Percentiles rank a stretch among this genome's conserved stretches.
phyloP scores from a whole-genome alignment of 2,113 vertebrate genomes.

The Ornithorhynchus anatinus region DNA sequence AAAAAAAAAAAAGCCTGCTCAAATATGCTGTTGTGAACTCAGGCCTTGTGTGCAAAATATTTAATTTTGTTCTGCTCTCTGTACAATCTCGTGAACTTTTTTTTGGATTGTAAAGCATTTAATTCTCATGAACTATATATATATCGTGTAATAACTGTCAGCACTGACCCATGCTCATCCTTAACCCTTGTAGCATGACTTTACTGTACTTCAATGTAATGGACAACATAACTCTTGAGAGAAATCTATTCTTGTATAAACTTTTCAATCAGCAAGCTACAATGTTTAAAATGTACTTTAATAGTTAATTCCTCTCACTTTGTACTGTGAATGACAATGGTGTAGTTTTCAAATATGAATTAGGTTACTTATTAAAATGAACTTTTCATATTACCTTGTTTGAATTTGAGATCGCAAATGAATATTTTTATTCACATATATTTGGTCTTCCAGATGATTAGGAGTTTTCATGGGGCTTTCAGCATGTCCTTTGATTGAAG shows the following conservation, averaged over 20 bases:
- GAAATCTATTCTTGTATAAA: conserved; percentile 79
- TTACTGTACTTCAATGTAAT: conserved; percentile 42
- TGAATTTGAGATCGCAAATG: neutral
- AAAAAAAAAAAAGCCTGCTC: conserved; percentile 43
- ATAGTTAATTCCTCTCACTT: conserved; percentile 69
- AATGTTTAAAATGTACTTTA: conserved; percentile 72
- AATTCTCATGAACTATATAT: conserved; percentile 48
- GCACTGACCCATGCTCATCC: conserved; percentile 33
- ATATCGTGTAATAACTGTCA: conserved; percentile 47
- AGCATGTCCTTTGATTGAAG: too few species aligned
- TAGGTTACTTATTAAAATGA: conserved; percentile 56
- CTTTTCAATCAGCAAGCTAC: conserved; percentile 68
- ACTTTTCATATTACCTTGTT: conserved; percentile 52
- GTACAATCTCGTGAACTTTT: conserved; percentile 48
- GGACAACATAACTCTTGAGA: conserved; percentile 41
- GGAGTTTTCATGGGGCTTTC: too few species aligned
- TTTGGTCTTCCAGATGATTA: too few species aligned
- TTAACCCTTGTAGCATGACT: conserved; percentile 57
- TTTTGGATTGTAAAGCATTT: conserved; percentile 51
- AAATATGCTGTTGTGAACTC: conserved; percentile 57
- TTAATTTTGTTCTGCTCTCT: conserved; percentile 55
- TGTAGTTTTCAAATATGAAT: conserved; percentile 60
- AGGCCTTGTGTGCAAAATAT: conserved; percentile 62
- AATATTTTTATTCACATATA: conserved; percentile 33
- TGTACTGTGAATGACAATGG: conserved; percentile 72